These are phyloP conservation scores for Platanista minor DNA, from an alignment of 2,113 vertebrate genomes.

Conservation along the genomic window DNA sequence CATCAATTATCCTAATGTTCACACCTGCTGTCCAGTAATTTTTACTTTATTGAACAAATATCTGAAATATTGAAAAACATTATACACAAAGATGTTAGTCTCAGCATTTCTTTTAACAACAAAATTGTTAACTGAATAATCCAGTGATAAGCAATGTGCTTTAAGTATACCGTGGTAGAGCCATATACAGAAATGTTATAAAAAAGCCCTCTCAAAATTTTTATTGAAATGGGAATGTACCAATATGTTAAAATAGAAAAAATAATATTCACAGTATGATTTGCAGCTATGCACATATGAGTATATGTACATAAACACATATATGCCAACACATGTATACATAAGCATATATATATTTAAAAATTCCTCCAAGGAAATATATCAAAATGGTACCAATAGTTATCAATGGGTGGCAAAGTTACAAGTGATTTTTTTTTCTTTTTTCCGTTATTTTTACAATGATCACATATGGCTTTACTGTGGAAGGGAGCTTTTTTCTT, in stretches of 20 bases:
- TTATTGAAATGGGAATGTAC: not conserved
- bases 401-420: not conserved
- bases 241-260: not conserved
- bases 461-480: not conserved
- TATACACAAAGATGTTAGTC: not conserved
- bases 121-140: slow-evolving; percentile 18
- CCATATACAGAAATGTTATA: not conserved
- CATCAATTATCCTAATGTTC: not conserved
- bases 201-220: not conserved
- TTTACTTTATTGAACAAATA: slow-evolving; percentile 13
- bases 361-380: not conserved
- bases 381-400: not conserved
- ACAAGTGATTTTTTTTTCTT: not conserved
- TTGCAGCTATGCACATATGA: not conserved
- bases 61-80: not conserved
- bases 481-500: not conserved
- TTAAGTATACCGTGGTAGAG: not conserved
- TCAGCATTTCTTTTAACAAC: not conserved
- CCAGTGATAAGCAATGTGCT: not conserved
- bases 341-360: not conserved
- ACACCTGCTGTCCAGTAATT: not conserved
- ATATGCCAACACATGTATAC: not conserved
- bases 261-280: not conserved
- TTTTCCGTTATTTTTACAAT: not conserved
- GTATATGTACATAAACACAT: not conserved